Base-by-base conservation (phyloP, 23 tunicate species). In the Aplidium turbinatum region DNA sequence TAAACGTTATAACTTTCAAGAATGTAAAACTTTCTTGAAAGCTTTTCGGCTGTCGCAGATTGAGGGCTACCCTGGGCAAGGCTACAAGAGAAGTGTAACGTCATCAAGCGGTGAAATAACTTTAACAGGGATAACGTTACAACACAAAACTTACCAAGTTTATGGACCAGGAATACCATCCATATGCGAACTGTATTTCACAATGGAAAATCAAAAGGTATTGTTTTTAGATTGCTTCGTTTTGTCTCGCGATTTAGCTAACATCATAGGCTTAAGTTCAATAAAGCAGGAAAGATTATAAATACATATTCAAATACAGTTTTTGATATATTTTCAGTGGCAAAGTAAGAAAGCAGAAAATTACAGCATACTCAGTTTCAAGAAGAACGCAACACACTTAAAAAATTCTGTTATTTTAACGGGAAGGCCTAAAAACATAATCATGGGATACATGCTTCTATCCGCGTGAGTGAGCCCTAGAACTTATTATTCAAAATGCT, bases 381-480 rank as follows among this genome's bases (percentile, higher is more conserved):
- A 58, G 34, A 30, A 27, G 4, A 28, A 21, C n/a, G 25, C 76
- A 3, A 34, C 46, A 3, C 30, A 46, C n/a, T 7, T 70, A 5
- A 20, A 47, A 70, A 70, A 70, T 28, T 38, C 58, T 29, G 58
- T 70, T 21, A 31, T 46, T 13, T 28, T 70, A 3, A 23, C 76
- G 30, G 76, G 76, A 3, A 18, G 34, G 9, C 76, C 76, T 3
- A 33, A 47, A 46, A 70, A 70, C 27, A 13, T 70, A 5, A 9
- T 70, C 18, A 24, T 70, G 58, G 58, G 76, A 3, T 70, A 70
- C 36, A 70, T 70, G 76, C 58, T 70, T 33, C 36, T 70, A 3
- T 70, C 76, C 33, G 47, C 46, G 76, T 70, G 47, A 70, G 76
- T 65, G 48, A n/a, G n/a, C n/a, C n/a, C n/a, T n/a, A n/a, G n/a